A percentile compares a stretch with the other conserved stretches of the same genome.
phyloP scores from a whole-genome alignment of 2,797 vertebrate genomes.

The Anolis apletophallus region DNA sequence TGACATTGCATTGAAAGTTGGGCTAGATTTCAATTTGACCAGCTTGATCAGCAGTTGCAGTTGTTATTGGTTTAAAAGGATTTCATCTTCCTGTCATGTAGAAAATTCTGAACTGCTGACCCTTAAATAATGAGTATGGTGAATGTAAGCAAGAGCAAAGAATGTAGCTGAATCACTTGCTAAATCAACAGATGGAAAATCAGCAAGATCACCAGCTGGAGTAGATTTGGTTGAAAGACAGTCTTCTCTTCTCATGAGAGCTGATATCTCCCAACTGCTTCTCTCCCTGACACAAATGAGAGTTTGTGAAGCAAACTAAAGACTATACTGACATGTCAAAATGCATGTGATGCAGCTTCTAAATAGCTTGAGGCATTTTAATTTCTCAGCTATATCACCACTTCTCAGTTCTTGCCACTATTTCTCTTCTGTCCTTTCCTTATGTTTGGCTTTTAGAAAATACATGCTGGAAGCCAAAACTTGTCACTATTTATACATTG shows the following conservation, averaged over 20 bases:
- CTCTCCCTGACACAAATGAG: background rate
- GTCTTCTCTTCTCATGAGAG: background rate
- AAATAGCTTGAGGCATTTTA: background rate
- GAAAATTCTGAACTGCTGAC: conserved; percentile 31
- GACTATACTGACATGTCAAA: background rate
- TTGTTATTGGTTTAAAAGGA: conserved; percentile 30
- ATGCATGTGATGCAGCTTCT: background rate
- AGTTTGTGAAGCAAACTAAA: background rate
- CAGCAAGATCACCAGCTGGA: conserved; percentile 29
- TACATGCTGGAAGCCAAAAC: background rate
- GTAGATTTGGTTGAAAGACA: background rate
- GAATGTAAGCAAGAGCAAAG: conserved; percentile 24
- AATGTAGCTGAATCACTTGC: conserved; percentile 23
- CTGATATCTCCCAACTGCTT: background rate
- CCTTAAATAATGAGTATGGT: conserved; percentile 26
- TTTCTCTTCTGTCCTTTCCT: background rate
- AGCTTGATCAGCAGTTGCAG: conserved; percentile 34
- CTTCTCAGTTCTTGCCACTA: background rate
- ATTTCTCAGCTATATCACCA: background rate
- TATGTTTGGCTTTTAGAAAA: background rate
- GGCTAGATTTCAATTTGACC: conserved; percentile 30
- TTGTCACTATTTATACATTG: background rate
- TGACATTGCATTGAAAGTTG: conserved; percentile 36
- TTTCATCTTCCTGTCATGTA: conserved; percentile 43
- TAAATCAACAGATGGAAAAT: conserved; percentile 43